phyloP scores from a whole-genome alignment of 2,113 vertebrate genomes.

The Engystomops pustulosus region DNA sequence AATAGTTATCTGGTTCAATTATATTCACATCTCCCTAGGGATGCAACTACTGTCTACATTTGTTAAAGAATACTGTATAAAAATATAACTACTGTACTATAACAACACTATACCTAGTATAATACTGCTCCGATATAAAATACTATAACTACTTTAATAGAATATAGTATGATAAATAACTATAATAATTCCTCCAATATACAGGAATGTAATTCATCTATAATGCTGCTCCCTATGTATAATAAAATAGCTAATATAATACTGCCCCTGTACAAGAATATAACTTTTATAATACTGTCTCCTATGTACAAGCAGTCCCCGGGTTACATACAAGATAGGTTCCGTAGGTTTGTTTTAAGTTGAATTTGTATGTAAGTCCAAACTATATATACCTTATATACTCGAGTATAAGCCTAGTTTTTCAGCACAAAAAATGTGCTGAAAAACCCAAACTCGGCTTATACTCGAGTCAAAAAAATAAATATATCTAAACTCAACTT shows the following conservation, averaged over 20 bases:
- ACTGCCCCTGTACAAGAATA: not conserved
- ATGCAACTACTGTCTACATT: not conserved
- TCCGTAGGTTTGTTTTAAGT: no score
- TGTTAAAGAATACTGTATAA: not conserved
- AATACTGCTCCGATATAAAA: not conserved
- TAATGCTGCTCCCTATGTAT: not conserved
- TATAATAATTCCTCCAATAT: not conserved
- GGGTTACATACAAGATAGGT: no score
- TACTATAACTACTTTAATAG: conserved; percentile 1
- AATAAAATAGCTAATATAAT: conserved; percentile 1
- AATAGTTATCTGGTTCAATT: not conserved
- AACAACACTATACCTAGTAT: not conserved
- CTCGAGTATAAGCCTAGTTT: no score
- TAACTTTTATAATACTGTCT: not conserved
- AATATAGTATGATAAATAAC: conserved; percentile 10
- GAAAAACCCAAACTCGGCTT: no score
- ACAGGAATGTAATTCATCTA: not conserved
- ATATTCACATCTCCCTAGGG: not conserved
- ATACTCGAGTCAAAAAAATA: no score
- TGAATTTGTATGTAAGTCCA: no score
- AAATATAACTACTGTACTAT: not conserved
- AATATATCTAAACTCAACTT: no score
- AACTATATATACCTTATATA: no score
- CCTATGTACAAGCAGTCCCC: no score
- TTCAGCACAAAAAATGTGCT: no score